These are phyloP conservation scores for Pelodytes ibericus DNA, from an alignment of 2,797 vertebrate genomes.

Conservation along the genomic window DNA sequence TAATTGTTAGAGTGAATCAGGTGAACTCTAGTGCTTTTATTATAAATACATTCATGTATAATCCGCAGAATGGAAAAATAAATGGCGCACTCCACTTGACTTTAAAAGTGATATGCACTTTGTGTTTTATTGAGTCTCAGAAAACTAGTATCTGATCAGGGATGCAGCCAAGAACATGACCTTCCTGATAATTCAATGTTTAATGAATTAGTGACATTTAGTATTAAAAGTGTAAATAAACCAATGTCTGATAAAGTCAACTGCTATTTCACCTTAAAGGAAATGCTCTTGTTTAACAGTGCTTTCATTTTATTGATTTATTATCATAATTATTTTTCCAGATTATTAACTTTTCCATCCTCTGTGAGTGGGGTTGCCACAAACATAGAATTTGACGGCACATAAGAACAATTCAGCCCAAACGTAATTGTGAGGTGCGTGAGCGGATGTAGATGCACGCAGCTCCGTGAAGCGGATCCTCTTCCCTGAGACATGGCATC, in stretches of 20 bases:
- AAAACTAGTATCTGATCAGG: neutral
- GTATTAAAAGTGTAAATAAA: neutral
- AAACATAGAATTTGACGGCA: too few species aligned
- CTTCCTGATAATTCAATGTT: neutral
- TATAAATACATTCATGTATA: slow-evolving; percentile 7
- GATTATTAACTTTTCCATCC: too few species aligned
- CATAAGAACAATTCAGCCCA: too few species aligned
- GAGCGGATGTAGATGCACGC: too few species aligned
- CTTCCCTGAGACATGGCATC: too few species aligned
- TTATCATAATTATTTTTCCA: too few species aligned
- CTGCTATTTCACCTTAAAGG: neutral
- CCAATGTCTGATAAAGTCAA: too few species aligned
- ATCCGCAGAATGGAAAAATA: slow-evolving; percentile 6
- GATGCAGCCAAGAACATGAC: neutral
- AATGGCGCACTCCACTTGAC: neutral
- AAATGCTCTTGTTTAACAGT: too few species aligned
- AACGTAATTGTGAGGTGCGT: too few species aligned
- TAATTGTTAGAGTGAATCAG: slow-evolving; percentile 2
- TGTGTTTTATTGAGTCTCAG: neutral
- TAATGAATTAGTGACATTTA: neutral
- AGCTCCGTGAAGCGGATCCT: too few species aligned
- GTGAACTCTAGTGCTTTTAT: slow-evolving; percentile 6
- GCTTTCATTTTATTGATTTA: too few species aligned
- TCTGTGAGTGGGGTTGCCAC: too few species aligned
- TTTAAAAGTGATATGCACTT: neutral